Conservation (phyloP, 2,888 invertebrate species). For the Mechanitis messenoides region DNA sequence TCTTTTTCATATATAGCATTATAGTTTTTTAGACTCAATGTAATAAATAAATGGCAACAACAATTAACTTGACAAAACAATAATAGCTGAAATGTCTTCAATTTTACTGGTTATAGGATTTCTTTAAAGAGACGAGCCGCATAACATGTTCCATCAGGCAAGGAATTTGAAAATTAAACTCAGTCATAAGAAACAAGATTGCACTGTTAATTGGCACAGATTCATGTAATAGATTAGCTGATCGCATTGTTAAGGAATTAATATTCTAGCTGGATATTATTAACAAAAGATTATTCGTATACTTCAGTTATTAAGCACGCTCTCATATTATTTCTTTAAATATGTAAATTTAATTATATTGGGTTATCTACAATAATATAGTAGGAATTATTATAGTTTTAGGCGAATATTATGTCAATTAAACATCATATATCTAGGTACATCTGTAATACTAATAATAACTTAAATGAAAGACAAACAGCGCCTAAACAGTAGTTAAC, state of each 20-base stretch:
- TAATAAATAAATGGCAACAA: too few species aligned
- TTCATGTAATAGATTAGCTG: slow-evolving; percentile 24
- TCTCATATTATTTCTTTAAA: too few species aligned
- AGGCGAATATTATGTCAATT: too few species aligned
- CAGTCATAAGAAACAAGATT: slow-evolving; percentile 31
- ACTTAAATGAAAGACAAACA: slow-evolving; percentile 8
- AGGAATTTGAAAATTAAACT: slow-evolving; percentile 61
- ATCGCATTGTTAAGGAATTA: slow-evolving; percentile 20
- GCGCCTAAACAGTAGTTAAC: slow-evolving; percentile 12
- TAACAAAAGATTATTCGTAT: background rate
- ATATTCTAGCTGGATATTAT: slow-evolving; percentile 11
- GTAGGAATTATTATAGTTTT: too few species aligned
- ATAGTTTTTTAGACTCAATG: too few species aligned
- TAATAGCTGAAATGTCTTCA: background rate
- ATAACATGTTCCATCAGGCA: slow-evolving; percentile 52
- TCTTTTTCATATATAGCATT: too few species aligned
- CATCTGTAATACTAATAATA: slow-evolving; percentile 1
- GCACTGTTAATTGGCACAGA: slow-evolving; percentile 45
- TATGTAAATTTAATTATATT: too few species aligned
- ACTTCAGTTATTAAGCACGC: too few species aligned
- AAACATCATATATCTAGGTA: too few species aligned
- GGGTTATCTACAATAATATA: too few species aligned
- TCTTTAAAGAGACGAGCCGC: slow-evolving; percentile 51
- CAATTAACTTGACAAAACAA: too few species aligned
- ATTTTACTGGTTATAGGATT: slow-evolving; percentile 9